These are phyloP conservation scores for Lamellibrachia satsuma DNA, from an alignment of 2,888 invertebrate species.

Conservation along the genomic window DNA sequence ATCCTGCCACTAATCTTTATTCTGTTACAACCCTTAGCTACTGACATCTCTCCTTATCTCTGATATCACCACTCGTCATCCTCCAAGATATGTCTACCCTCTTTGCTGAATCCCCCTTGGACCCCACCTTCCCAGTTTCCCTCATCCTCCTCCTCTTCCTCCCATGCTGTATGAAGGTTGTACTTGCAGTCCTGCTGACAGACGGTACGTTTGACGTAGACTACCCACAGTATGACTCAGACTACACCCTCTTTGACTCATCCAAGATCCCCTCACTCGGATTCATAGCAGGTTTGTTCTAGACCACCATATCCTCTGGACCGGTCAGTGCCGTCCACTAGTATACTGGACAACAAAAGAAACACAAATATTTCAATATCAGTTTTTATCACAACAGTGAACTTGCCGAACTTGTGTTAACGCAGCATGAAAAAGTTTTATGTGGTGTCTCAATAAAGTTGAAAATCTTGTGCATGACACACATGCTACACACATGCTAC, in stretches of 20 bases:
- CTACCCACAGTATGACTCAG: conserved; percentile 36
- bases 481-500: too few species aligned
- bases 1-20: too few species aligned
- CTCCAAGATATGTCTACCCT: too few species aligned
- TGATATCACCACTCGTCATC: too few species aligned
- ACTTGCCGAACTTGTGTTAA: too few species aligned
- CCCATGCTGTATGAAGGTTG: neutral
- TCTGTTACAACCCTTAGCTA: neutral
- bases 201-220: conserved; percentile 38
- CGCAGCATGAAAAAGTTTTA: too few species aligned
- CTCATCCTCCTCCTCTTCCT: neutral
- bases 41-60: too few species aligned
- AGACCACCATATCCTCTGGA: neutral
- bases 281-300: neutral
- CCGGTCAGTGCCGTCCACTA: neutral
- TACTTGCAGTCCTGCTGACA: conserved; percentile 30
- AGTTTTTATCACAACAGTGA: too few species aligned
- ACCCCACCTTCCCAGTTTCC: conserved; percentile 29
- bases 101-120: conserved; percentile 27
- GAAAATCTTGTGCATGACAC: too few species aligned
- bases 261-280: conserved; percentile 7
- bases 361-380: neutral
- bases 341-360: neutral
- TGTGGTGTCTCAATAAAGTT: too few species aligned
- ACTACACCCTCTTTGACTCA: conserved; percentile 30